Conservation (phyloP, 2,888 invertebrate genomes). For the Craniophora ligustri region DNA sequence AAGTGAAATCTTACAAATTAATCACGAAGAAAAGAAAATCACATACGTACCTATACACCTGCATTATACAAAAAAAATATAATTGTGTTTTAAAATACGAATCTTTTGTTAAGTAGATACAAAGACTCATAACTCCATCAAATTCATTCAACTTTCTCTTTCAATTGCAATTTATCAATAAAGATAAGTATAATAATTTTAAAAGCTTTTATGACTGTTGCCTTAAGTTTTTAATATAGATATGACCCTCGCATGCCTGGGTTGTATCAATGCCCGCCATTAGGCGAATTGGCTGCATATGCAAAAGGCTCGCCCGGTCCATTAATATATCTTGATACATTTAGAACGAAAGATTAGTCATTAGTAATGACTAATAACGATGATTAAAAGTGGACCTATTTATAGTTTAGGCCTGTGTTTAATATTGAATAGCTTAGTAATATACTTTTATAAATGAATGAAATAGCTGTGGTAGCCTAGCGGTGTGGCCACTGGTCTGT, state of each 20-base stretch:
- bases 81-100: no score
- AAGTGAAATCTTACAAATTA: no score
- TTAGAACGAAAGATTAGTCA: constrained; percentile 40
- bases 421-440: neutral
- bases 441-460: no score
- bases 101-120: no score
- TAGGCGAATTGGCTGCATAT: constrained; percentile 42
- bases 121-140: no score
- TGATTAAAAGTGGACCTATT: constrained; percentile 39
- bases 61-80: no score
- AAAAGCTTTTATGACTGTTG: constrained; percentile 35
- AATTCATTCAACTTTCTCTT: neutral
- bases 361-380: constrained; percentile 38
- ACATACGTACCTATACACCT: no score
- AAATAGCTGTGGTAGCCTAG: no score
- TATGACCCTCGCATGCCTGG: constrained; percentile 37
- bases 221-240: constrained; percentile 10
- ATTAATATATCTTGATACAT: constrained; percentile 39
- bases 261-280: constrained; percentile 36
- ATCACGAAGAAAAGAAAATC: no score
- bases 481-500: no score
- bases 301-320: constrained; percentile 21
- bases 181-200: constrained; percentile 5
- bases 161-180: neutral
- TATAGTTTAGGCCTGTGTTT: constrained; percentile 16